Percentiles rank a stretch among this genome's conserved stretches.
Evolutionary conservation across 2,113 vertebrate species (phyloP).

Genomic region (Gobius niger): DNA sequence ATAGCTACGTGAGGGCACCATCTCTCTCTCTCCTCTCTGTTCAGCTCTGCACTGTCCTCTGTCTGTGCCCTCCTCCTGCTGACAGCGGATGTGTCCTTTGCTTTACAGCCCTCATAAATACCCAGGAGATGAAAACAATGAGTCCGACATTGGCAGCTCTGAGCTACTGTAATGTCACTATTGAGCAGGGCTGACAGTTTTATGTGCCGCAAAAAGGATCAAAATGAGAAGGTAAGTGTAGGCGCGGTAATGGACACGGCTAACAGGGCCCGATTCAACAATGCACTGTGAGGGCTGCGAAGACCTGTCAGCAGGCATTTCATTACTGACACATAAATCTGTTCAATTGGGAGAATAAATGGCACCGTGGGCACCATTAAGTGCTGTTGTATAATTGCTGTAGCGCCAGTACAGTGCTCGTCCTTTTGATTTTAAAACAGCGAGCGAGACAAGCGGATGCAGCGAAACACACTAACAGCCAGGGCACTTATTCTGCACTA

Average conservation of each 20-base stretch:
- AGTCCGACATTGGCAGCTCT: conserved; percentile 26
- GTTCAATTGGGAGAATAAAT: conserved; percentile 49
- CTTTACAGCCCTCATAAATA: conserved; percentile 58
- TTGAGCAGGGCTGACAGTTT: conserved; percentile 54
- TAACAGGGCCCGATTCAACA: conserved; percentile 42
- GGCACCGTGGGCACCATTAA: conserved; percentile 56
- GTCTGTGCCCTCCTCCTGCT: conserved; percentile 27
- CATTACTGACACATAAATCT: conserved; percentile 61
- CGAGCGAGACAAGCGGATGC: conserved; percentile 6
- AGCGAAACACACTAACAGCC: conserved; percentile 6
- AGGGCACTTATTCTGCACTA: neutral
- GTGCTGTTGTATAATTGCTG: conserved; percentile 45
- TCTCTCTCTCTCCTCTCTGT: conserved; percentile 15
- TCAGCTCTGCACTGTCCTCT: conserved; percentile 13
- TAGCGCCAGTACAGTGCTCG: conserved; percentile 20
- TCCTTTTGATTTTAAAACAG: conserved; percentile 20
- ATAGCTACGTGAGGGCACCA: conserved; percentile 35
- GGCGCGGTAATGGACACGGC: conserved; percentile 42
- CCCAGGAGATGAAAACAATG: conserved; percentile 49
- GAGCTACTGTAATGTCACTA: conserved; percentile 46
- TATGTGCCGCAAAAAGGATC: conserved; percentile 49
- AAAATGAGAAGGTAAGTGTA: conserved; percentile 49
- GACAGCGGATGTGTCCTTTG: conserved; percentile 32
- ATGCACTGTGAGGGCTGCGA: conserved; percentile 37
- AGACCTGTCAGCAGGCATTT: conserved; percentile 58